A percentile compares a stretch with the other conserved stretches of the same genome.
Conservation (phyloP, 2,797 vertebrate species). For the Betta splendens region DNA sequence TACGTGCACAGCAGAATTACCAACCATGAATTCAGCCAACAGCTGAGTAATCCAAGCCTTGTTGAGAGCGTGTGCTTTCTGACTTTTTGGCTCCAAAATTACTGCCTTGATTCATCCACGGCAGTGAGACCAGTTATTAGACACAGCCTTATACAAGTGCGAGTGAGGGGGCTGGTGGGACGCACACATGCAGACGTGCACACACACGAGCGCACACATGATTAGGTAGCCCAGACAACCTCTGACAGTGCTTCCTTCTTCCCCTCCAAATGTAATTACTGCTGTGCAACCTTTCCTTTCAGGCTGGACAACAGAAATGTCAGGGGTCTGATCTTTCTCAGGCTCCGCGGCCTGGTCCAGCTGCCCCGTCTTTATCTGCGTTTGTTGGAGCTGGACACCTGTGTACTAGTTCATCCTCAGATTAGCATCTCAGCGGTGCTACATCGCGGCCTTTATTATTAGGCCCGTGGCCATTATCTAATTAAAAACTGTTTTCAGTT, state of each 20-base stretch:
- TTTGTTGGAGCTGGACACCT: constrained; percentile 40
- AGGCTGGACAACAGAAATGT: constrained; percentile 71
- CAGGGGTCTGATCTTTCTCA: constrained; percentile 72
- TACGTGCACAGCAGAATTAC: constrained; percentile 39
- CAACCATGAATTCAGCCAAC: constrained; percentile 45
- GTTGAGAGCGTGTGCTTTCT: constrained; percentile 44
- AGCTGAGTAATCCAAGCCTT: constrained; percentile 62
- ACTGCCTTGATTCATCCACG: constrained; percentile 46
- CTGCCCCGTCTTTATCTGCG: constrained; percentile 47
- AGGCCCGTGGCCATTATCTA: constrained; percentile 12
- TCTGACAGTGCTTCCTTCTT: constrained; percentile 63
- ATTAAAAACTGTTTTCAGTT: constrained; percentile 10
- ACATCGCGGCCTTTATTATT: constrained; percentile 20
- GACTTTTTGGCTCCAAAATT: constrained; percentile 53
- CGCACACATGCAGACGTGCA: constrained; percentile 12
- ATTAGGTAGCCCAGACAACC: constrained; percentile 75
- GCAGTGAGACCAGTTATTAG: constrained; percentile 65
- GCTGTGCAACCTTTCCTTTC: constrained; percentile 74
- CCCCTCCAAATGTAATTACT: constrained; percentile 78
- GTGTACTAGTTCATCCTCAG: constrained; percentile 31
- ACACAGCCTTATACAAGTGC: constrained; percentile 51
- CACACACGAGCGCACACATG: constrained; percentile 31
- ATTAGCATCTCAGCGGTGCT: constrained; percentile 20
- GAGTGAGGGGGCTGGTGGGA: constrained; percentile 30
- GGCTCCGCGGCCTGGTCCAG: constrained; percentile 45